Evolutionary conservation across 2,888 invertebrate genomes (phyloP).

Genomic region (Stomorhina lunata): DNA sequence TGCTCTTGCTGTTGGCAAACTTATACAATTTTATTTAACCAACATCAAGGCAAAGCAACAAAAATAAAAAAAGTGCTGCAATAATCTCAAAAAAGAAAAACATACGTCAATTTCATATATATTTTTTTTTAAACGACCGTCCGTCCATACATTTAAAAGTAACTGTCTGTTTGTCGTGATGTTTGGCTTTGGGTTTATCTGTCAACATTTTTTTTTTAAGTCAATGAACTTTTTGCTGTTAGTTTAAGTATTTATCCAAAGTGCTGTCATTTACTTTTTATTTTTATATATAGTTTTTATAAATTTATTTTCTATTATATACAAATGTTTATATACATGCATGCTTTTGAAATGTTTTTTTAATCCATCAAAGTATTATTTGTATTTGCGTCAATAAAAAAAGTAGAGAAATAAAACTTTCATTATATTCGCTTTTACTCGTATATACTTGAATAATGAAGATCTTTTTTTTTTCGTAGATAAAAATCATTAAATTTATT

Average conservation of each 20-base stretch:
- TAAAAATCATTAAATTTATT: no score
- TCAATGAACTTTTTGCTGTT: slow-evolving; percentile 52
- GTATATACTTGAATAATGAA: slow-evolving; percentile 4
- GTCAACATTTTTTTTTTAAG: slow-evolving; percentile 39
- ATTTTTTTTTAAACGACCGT: slow-evolving; percentile 1
- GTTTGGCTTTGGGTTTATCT: slow-evolving; percentile 11
- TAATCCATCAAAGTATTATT: slow-evolving; percentile 49
- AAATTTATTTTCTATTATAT: slow-evolving; percentile 20
- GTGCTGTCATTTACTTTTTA: slow-evolving; percentile 51
- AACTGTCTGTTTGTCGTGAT: not conserved
- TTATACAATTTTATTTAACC: slow-evolving; percentile 44
- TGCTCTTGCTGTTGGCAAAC: slow-evolving; percentile 41
- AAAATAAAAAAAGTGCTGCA: not conserved
- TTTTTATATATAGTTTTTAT: not conserved
- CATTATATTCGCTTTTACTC: slow-evolving; percentile 40
- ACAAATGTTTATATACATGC: slow-evolving; percentile 11
- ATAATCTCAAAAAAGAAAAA: not conserved
- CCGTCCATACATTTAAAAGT: slow-evolving; percentile 18
- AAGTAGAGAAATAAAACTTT: slow-evolving; percentile 20
- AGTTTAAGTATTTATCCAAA: slow-evolving; percentile 52
- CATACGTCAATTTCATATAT: slow-evolving; percentile 7
- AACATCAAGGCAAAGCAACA: slow-evolving; percentile 26
- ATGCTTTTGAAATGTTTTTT: slow-evolving; percentile 36
- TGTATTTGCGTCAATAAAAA: not conserved
- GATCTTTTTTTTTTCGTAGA: not conserved